Evolutionary conservation across 2,113 vertebrate genomes (phyloP), one percentile per base, ranked within the genome.

Genomic region (Bos indicus): DNA sequence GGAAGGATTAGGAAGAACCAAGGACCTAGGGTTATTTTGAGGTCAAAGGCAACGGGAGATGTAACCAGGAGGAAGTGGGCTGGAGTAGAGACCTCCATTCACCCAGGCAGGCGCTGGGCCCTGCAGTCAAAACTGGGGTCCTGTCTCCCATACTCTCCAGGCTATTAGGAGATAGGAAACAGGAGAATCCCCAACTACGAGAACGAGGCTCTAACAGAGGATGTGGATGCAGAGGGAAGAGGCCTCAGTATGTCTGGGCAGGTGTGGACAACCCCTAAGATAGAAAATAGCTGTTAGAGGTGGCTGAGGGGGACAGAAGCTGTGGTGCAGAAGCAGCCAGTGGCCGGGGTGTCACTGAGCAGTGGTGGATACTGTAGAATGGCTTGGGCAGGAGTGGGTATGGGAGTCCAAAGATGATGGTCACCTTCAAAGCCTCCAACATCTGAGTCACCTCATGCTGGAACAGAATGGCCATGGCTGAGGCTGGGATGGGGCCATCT

Each of bases 251-350:
- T 33, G 36, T 54, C 33, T 51, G 52, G 36, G 60, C 16, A 33
- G 13, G 15, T 28, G 54, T 25, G 13, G 21, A 17, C 0, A 3
- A 26, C 36, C 6, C n/a, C 48, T 2, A 21, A 62, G 52, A 13
- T 9, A 33, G 60, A 30, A 62, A 62, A 67, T 7, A 9, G 14
- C 14, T 23, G 51, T 60, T 17, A 33, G 36, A n/a, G 74, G 16
- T 2, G 74, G 26, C 15, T 0, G 17, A 28, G 23, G 19, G 59
- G 6, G 3, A 19, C 23, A 81, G 23, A 52, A 23, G 36, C 23
- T 43, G 3, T 2, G 30, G 30, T 81, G 40, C 67, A 62, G 36
- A 64, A 51, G 54, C 13, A 74, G 67, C 12, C 1, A 13, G 33
- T 5, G 26, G 46, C 56, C 1, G 3, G 48, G 12, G 46, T 46